phyloP scores from a whole-genome alignment of 2,113 vertebrate genomes.

The Callopanchax toddi region DNA sequence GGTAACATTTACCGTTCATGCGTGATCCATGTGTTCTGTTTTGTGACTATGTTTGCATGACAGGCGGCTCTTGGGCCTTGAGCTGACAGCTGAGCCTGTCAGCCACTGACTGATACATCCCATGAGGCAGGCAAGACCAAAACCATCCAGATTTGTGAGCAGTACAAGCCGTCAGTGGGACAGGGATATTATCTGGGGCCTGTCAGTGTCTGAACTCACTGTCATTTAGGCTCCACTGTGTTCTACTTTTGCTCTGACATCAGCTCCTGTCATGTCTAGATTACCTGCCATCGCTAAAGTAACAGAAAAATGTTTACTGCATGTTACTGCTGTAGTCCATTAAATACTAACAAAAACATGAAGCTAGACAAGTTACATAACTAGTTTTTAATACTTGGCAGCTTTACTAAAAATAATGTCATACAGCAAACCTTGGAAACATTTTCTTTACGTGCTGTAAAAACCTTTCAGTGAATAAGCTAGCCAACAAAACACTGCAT shows the following conservation, averaged over 20 bases:
- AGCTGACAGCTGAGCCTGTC: constrained; percentile 61
- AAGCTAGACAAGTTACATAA: neutral
- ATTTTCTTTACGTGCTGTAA: too few species aligned
- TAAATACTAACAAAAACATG: neutral
- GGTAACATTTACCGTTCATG: constrained; percentile 15
- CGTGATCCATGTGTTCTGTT: constrained; percentile 34
- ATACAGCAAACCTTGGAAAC: too few species aligned
- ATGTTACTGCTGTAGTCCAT: neutral
- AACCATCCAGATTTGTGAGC: constrained; percentile 54
- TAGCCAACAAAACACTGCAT: too few species aligned
- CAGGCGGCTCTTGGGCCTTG: constrained; percentile 48
- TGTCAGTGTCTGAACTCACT: constrained; percentile 53
- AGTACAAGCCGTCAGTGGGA: constrained; percentile 43
- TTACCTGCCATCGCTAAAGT: constrained; percentile 29
- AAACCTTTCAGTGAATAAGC: too few species aligned
- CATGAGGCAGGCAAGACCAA: constrained; percentile 50
- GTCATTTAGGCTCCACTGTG: constrained; percentile 47
- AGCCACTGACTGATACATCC: constrained; percentile 60
- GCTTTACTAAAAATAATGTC: neutral
- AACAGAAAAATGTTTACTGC: constrained; percentile 1
- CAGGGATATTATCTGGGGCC: constrained; percentile 59
- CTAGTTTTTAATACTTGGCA: neutral
- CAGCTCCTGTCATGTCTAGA: constrained; percentile 56
- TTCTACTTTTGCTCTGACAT: constrained; percentile 39
- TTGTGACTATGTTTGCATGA: constrained; percentile 24